Evolutionary conservation across 2,888 invertebrate species (phyloP), one percentile per base, ranked within the genome.

Genomic region (Parnassius apollo): DNA sequence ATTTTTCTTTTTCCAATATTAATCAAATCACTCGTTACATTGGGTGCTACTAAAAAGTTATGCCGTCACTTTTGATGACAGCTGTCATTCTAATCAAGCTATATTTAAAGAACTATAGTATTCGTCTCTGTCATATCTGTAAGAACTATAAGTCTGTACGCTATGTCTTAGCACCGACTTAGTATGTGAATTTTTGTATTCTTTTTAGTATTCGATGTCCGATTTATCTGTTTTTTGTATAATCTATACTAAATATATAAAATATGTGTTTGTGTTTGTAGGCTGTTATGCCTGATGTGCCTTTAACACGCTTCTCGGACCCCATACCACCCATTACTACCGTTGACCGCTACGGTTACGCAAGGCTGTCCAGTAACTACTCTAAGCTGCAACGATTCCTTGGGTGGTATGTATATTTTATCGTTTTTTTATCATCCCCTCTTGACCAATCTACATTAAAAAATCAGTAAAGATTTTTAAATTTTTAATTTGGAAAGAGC

Each of bases 301-400:
- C 51, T 11, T 25, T 51, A 8, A 49, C 49, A 18, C 49, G 49
- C 49, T 49, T 13, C 49, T 49, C 49, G 49, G 49, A 49, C 13
- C 49, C 49, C 13, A 13, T 49, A 4, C 49, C 49, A 13, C 49
- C 49, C 4, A 49, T 18, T 9, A 9, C n/a, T 13, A 49, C 49
- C 9, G 13, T 49, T 4, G 49, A 49, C 49, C 49, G 49, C 13
- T 13, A 49, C 12, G 49, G 49, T 3, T 49, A 49, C 49, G 9
- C 49, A 13, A 49, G 13, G 9, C 18, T 49, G 7, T 49, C 49
- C 1, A 13, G 9, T 7, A 49, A 49, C 49, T 49, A 49, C 9
- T 13, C 49, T 7, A 49, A 13, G 8, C 9, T 49, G 49, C 13
- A 48, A 48, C n/a, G 49, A 49, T 49, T 49, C 9, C 7, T 49